Evolutionary conservation across 2,888 invertebrate genomes (phyloP), one percentile per base, ranked within the genome.

Genomic region (Cantharis rufa): DNA sequence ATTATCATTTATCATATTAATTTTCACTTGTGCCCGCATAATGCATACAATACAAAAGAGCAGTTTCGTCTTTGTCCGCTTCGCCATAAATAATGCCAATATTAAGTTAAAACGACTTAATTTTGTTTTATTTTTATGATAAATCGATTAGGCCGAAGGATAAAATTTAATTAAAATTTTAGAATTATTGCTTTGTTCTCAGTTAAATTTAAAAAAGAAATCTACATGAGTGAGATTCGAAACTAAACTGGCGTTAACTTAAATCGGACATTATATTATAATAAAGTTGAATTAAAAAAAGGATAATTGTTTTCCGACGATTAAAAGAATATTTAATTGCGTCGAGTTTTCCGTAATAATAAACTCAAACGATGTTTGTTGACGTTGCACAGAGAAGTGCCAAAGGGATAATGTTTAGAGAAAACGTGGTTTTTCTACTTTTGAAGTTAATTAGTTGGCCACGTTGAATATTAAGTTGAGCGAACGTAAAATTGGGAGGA

Each of bases 1-100:
- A 82, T 81, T 81, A 84, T 82, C 82, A 84, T 84, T 84, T 83
- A 84, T 85, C 84, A 84, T 83, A 81, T 85, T 84, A 84, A 81
- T 79, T 81, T 79, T 82, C 78, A 82, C 78, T 83, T 81, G 82
- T 81, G 79, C 83, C 83, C 83, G 84, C 85, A 85, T 85, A 83
- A 84, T 82, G 83, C 81, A 80, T 80, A 75, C 24, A 24, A 79
- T 73, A 75, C 76, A 79, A 74, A 71, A 70, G 71, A 70, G 62
- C 64, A 68, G 71, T 75, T 69, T 73, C 70, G 77, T 72, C 76
- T 77, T 74, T 77, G 77, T 77, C 18, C 70, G 32, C 27, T 72
- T 24, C 71, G 62, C 61, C 70, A 72, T 77, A 72, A 77, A 74
- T 77, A 77, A 75, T 70, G 68, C 70, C 62, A 69, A 77, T 74